Conservation (phyloP, 2,888 invertebrate species). For the Dioctria linearis region DNA sequence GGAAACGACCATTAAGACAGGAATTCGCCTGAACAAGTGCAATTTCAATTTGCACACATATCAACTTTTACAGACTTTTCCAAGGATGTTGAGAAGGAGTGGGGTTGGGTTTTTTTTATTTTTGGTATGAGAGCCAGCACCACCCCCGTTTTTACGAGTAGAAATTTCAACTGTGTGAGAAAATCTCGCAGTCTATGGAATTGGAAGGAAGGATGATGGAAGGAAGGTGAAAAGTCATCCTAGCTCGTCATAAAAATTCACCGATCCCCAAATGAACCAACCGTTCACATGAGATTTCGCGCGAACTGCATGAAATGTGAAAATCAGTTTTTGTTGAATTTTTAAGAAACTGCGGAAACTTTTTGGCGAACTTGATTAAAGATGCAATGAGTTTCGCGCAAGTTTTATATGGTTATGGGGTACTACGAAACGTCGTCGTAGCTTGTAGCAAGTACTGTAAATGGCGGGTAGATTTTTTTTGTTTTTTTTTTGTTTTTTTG, state of each 20-base stretch:
- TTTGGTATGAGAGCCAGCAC: not conserved
- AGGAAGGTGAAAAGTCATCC: conserved; percentile 12
- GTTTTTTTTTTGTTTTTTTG: not conserved
- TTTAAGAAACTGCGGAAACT: conserved; percentile 50
- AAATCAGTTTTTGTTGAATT: conserved; percentile 47
- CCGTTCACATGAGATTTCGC: conserved; percentile 48
- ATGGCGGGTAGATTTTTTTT: not conserved
- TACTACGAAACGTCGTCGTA: too few species aligned
- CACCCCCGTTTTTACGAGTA: conserved; percentile 12
- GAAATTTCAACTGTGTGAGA: not conserved
- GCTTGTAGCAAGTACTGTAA: too few species aligned
- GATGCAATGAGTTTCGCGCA: conserved; percentile 33
- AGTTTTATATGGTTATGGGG: conserved; percentile 36
- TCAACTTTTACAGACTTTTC: conserved; percentile 47
- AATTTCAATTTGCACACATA: conserved; percentile 52
- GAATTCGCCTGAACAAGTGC: conserved; percentile 48
- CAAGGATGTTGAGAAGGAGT: not conserved
- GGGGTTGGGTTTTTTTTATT: not conserved
- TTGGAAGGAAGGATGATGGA: conserved; percentile 9
- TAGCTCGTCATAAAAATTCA: conserved; percentile 24
- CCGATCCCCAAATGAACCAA: conserved; percentile 45
- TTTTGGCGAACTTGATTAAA: conserved; percentile 47
- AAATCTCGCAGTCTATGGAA: not conserved
- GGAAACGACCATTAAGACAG: conserved; percentile 50
- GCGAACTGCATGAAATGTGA: conserved; percentile 36